phyloP scores from a whole-genome alignment of 2,888 invertebrate genomes.

The Himalopsyche tibetana region DNA sequence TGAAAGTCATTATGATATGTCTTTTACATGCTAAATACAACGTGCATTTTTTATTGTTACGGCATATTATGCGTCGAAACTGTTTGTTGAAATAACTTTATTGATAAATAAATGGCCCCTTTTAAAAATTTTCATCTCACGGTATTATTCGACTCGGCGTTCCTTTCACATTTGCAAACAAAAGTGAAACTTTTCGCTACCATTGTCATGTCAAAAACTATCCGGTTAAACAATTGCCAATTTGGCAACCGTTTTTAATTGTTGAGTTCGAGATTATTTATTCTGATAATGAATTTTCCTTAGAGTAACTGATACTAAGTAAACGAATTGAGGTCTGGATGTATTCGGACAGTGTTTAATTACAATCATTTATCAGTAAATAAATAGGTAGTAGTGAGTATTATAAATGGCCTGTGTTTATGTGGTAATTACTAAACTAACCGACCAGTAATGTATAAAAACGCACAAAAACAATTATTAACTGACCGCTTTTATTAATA shows the following conservation, averaged over 20 bases:
- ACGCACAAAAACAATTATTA: no score
- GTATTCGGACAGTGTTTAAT: no score
- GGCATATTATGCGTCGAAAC: constrained; percentile 34
- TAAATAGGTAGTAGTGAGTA: no score
- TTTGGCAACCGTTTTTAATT: constrained; percentile 37
- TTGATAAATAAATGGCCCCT: constrained; percentile 40
- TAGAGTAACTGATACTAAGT: neutral
- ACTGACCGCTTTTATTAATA: no score
- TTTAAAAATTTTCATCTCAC: constrained; percentile 41
- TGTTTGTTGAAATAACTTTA: constrained; percentile 38
- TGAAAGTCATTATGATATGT: neutral
- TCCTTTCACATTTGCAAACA: constrained; percentile 47
- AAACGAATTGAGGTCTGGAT: neutral
- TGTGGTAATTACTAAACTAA: no score
- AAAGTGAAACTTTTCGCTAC: constrained; percentile 45
- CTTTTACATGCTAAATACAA: neutral
- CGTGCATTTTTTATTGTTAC: constrained; percentile 3
- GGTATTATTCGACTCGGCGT: constrained; percentile 16
- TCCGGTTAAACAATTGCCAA: constrained; percentile 41
- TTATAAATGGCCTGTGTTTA: no score
- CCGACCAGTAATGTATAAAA: no score
- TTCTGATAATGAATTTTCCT: neutral
- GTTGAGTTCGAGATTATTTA: constrained; percentile 23
- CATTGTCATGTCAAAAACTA: constrained; percentile 43
- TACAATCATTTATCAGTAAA: no score